Conservation (phyloP, 2,113 vertebrate species). For the Oryzias melastigma region DNA sequence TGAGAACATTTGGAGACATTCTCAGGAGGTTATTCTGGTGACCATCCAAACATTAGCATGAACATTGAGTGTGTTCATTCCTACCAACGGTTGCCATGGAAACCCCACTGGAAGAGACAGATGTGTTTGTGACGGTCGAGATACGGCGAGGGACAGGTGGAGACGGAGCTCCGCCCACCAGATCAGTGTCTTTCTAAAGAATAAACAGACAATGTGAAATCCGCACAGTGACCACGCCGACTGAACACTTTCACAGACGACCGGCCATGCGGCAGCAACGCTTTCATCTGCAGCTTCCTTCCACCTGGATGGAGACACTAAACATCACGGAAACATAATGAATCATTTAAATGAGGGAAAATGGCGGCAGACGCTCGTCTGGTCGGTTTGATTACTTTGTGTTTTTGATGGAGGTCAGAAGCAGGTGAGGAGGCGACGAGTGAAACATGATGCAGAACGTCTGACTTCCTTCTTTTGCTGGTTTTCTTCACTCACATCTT, state of each 20-base stretch:
- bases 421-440: too few relatives aligned
- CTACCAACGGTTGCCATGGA: constrained; percentile 64
- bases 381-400: constrained; percentile 2
- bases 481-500: too few relatives aligned
- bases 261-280: constrained; percentile 40
- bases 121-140: constrained; percentile 54
- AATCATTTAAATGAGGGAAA: constrained; percentile 14
- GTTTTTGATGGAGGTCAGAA: too few relatives aligned
- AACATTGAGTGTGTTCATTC: constrained; percentile 12
- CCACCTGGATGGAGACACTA: constrained; percentile 28
- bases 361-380: neutral
- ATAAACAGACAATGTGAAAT: constrained; percentile 24
- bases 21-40: too few relatives aligned
- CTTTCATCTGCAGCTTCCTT: constrained; percentile 35
- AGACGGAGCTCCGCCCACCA: constrained; percentile 30
- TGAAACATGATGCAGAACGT: too few relatives aligned
- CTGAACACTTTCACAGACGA: constrained; percentile 35
- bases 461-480: too few relatives aligned
- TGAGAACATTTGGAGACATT: too few relatives aligned
- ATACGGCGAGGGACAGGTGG: constrained; percentile 50
- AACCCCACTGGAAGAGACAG: constrained; percentile 58
- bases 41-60: too few relatives aligned
- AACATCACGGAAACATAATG: constrained; percentile 42
- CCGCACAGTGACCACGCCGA: constrained; percentile 17
- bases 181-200: constrained; percentile 36